Conservation (phyloP, 2,797 vertebrate species). For the Triplophysa bombifrons region DNA sequence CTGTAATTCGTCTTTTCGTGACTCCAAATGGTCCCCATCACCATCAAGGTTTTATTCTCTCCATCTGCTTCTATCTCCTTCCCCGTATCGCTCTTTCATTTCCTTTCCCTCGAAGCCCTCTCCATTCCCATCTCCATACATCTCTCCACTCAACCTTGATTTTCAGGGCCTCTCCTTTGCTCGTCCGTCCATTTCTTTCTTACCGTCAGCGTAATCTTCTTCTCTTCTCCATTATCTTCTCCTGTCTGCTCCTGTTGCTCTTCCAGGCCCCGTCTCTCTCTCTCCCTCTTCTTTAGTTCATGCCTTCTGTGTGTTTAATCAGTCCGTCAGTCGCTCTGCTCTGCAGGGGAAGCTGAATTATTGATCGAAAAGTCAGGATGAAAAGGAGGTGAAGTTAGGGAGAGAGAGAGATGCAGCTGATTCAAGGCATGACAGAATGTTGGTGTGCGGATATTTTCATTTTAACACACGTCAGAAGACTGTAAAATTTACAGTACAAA, state of each 20-base stretch:
- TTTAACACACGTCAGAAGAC: not conserved
- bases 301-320: constrained; percentile 69
- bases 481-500: not conserved
- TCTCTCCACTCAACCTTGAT: constrained; percentile 15
- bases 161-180: constrained; percentile 14
- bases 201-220: constrained; percentile 17
- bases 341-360: constrained; percentile 73
- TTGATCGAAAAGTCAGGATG: constrained; percentile 65
- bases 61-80: not conserved
- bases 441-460: not conserved
- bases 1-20: not conserved
- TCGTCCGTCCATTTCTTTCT: constrained; percentile 18
- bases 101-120: constrained; percentile 25
- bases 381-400: constrained; percentile 46
- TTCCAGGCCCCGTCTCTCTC: not conserved
- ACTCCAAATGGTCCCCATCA: not conserved
- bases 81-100: constrained; percentile 12
- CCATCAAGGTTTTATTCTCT: not conserved
- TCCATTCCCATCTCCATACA: constrained; percentile 28
- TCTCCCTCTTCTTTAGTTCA: constrained; percentile 22
- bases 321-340: constrained; percentile 65
- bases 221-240: constrained; percentile 25
- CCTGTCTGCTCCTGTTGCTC: constrained; percentile 15
- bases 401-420: constrained; percentile 45
- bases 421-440: constrained; percentile 7